Base-by-base conservation (phyloP, 2,113 vertebrate species). In the Megaleporinus macrocephalus region DNA sequence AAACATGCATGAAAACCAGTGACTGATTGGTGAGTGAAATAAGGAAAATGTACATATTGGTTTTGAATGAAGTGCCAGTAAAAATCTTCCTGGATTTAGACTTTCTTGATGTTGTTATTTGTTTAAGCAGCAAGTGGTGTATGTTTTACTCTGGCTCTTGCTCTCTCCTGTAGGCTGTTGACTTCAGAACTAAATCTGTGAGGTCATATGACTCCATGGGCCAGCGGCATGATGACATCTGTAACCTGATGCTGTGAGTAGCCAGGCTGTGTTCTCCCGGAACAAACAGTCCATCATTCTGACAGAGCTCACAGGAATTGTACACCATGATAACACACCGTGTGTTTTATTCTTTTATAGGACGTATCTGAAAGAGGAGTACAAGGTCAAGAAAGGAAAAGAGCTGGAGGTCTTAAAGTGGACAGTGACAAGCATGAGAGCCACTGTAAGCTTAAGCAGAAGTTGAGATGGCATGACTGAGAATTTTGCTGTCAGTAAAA, bases 121-220 rank as follows among this genome's bases (percentile, higher is more conserved):
- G 33, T 41, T 26, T 36, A 3, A 74, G 29, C 27, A 29, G 26
- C n/a, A 16, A 6, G 24, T 73, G 24, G 47, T 41, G 14, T 26
- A 68, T 27, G 18, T 10, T 41, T 44, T 22, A n/a, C 20, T n/a
- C 36, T 70, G 22, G 44, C 44, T 61, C 36, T 59, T 61, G 73
- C 20, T 66, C 30, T 14, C 86, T 82, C 81, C 76, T 89, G 36
- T 85, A 99, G 97, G 95, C 95, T 5, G 91, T 97, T 55, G 96
- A 99, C 82, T 80, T 96, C 13, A 93, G 92, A 83, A 90, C 91
- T 80, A 95, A 92, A 85, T 92, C 91, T 16, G 93, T 98, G 82
- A 95, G 86, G 73, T 96, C 96, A 18, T 95, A 96, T 36, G 97
- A 99, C 89, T 98, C 97, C 0, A 91, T 96, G 93, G 96, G 93